Base-by-base conservation (phyloP, 2,113 vertebrate species). In the Seriola rivoliana region DNA sequence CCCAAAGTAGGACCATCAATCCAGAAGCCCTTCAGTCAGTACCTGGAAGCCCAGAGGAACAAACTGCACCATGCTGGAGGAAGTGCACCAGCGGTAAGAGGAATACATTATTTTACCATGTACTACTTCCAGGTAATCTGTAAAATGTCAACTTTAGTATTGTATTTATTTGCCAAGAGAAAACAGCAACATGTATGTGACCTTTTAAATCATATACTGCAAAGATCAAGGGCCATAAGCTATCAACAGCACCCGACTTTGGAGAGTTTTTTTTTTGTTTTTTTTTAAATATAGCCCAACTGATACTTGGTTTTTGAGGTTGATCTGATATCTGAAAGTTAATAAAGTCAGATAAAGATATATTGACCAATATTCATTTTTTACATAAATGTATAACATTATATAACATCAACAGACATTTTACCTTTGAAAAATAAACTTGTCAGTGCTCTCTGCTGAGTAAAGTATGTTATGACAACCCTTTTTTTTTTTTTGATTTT, bases 11-110 rank as follows among this genome's bases (percentile, higher is more conserved):
- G 98, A 90, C 96, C 97, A 29, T 97, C 96, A 65, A 93, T 99
- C 40, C 97, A 99, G 95, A 99, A 99, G 93, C 98, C 98, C 78
- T 99, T 99, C 94, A 97, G 96, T 84, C 96, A 99, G 74, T 99
- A 99, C 94, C 95, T 99, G 93, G 98, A 99, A 89, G 96, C 97
- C 64, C 98, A 99, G 93, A 95, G 97, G 91, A 96, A 96, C 93
- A 99, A 99, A 93, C 97, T 99, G 70, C 98, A 98, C 89, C 97
- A 97, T 88, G 86, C 92, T 0, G 96, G 97, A 52, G 79, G 88
- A 58, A 95, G 94, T 32, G 66, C 93, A 5, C 89, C 96, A 29
- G 96, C 97, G 95, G 98, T 99, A 96, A 97, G 97, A 55, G 50
- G 66, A 55, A 40, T 9, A 5, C 21, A 1, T 64, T 65, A 34